phyloP scores from a whole-genome alignment of 2,113 vertebrate species.

The Microtus ochrogaster region DNA sequence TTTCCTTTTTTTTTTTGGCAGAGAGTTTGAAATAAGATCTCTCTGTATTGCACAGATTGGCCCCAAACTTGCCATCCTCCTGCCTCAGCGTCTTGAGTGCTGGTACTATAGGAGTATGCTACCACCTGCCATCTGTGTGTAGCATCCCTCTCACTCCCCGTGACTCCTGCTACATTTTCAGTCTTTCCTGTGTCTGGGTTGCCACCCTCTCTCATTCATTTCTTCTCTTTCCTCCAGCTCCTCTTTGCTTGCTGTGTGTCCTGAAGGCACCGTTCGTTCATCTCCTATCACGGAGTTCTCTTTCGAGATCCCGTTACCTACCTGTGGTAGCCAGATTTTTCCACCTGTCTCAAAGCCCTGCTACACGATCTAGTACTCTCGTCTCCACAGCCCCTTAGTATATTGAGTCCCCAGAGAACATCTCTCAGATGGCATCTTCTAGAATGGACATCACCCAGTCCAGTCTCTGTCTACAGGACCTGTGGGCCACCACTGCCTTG shows the following conservation, averaged over 20 bases:
- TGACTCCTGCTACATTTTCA: not conserved
- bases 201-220: not conserved
- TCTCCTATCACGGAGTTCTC: not conserved
- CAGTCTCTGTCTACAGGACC: not conserved
- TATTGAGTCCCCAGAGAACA: not conserved
- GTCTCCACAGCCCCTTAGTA: not conserved
- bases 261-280: not conserved
- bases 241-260: not conserved
- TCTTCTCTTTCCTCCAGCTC: not conserved
- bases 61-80: not conserved
- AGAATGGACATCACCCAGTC: not conserved
- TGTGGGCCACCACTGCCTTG: not conserved
- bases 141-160: fast-evolving
- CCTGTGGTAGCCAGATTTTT: not conserved
- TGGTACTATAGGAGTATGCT: not conserved
- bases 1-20: not conserved
- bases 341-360: not conserved
- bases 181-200: not conserved
- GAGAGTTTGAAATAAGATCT: too few relatives aligned
- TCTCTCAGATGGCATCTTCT: not conserved
- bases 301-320: not conserved
- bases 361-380: not conserved
- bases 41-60: too few relatives aligned
- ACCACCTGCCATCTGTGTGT: not conserved
- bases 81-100: not conserved